Conservation (phyloP, 2,797 vertebrate genomes). For the Denticeps clupeoides region DNA sequence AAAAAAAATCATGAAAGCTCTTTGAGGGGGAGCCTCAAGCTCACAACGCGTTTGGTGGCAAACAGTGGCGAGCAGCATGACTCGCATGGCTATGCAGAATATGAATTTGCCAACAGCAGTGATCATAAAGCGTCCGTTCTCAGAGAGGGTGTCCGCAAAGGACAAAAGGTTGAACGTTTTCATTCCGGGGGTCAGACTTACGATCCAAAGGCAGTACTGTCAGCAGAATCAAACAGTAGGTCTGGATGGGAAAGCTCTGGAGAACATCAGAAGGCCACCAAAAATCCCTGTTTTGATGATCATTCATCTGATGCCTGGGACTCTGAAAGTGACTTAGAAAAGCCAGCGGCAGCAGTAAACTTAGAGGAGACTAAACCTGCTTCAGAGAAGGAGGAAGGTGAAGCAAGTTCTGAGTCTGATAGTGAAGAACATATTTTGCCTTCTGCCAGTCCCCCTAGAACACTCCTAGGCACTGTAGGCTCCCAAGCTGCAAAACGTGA, state of each 20-base stretch:
- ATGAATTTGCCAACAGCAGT: slow-evolving; percentile 32
- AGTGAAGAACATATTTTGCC: no score
- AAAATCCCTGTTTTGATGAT: slow-evolving; percentile 21
- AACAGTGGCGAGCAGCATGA: slow-evolving; percentile 33
- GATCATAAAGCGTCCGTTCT: slow-evolving; percentile 37
- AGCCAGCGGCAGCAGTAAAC: slow-evolving; percentile 31
- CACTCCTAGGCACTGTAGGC: no score
- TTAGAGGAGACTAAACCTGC: slow-evolving; percentile 40
- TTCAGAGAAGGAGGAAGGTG: slow-evolving; percentile 90
- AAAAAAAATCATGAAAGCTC: slow-evolving; percentile 52
- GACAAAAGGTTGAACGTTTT: slow-evolving; percentile 18
- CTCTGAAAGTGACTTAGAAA: slow-evolving; percentile 76
- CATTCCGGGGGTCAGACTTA: background rate
- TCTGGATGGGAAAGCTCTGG: slow-evolving; percentile 58
- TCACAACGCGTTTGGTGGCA: slow-evolving; percentile 37
- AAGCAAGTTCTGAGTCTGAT: slow-evolving; percentile 84
- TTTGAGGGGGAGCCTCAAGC: slow-evolving; percentile 57
- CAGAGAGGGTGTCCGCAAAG: slow-evolving; percentile 20
- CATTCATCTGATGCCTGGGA: slow-evolving; percentile 65
- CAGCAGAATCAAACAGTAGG: slow-evolving; percentile 43
- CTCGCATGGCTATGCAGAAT: slow-evolving; percentile 48
- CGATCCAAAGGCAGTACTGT: slow-evolving; percentile 13
- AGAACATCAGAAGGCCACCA: slow-evolving; percentile 45
- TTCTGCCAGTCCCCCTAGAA: no score
- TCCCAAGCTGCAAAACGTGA: no score